Evolutionary conservation across 2,888 invertebrate species (phyloP).

Genomic region (Uloborus plumipes): DNA sequence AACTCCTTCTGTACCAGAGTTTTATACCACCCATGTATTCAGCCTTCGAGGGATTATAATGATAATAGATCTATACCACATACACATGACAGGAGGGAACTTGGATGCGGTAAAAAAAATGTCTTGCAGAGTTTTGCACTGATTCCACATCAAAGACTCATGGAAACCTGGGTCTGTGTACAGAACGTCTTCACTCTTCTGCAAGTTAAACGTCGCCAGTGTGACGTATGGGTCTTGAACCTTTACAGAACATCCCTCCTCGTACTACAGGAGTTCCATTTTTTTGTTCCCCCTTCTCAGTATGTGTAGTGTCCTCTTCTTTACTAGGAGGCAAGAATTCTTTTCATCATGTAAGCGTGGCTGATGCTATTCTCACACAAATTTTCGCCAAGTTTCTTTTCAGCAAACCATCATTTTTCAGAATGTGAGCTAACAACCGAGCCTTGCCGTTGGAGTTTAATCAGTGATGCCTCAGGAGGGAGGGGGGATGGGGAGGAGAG

Average conservation of each 20-base stretch:
- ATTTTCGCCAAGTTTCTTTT: constrained; percentile 18
- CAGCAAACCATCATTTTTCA: constrained; percentile 1
- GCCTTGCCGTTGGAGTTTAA: constrained; percentile 29
- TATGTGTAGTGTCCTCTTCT: constrained; percentile 3
- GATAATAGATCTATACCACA: constrained; percentile 44
- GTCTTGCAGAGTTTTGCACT: background rate
- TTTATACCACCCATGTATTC: constrained; percentile 19
- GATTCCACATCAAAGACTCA: constrained; percentile 9
- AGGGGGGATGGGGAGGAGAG: background rate
- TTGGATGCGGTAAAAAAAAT: constrained; percentile 13
- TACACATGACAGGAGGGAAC: constrained; percentile 17
- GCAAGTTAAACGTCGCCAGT: constrained; percentile 34
- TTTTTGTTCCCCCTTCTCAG: background rate
- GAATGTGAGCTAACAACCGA: constrained; percentile 31
- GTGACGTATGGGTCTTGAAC: constrained; percentile 45
- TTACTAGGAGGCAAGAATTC: constrained; percentile 18
- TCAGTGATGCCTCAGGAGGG: constrained; percentile 11
- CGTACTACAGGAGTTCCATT: constrained; percentile 19
- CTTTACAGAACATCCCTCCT: constrained; percentile 18
- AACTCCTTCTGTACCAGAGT: constrained; percentile 27
- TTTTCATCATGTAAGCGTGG: constrained; percentile 48
- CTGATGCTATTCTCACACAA: constrained; percentile 55
- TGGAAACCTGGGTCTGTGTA: constrained; percentile 18
- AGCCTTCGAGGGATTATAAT: constrained; percentile 45
- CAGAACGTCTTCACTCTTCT: constrained; percentile 41